Conservation (phyloP, 2,888 invertebrate genomes). For the Phoenoteleia sp. region DNA sequence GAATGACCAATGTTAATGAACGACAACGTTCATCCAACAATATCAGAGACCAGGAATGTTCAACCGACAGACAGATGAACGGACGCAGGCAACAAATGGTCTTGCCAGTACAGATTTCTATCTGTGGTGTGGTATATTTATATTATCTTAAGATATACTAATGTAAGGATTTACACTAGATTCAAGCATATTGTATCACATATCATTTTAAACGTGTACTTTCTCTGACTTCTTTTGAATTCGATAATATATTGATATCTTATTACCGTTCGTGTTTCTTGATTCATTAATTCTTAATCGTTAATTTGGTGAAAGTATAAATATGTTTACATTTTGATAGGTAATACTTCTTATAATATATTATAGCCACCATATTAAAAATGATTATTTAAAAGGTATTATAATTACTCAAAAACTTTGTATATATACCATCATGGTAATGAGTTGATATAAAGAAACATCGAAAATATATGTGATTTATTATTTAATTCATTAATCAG, state of each 20-base stretch:
- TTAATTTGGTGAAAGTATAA: constrained; percentile 3
- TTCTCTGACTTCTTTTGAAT: constrained; percentile 21
- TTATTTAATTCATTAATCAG: too few species aligned
- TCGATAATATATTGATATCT: not conserved
- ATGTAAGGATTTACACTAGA: constrained; percentile 75
- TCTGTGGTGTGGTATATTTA: constrained; percentile 84
- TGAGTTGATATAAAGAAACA: too few species aligned
- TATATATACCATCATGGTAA: too few species aligned
- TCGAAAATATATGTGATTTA: too few species aligned
- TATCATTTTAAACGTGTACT: constrained; percentile 14
- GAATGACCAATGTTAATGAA: constrained; percentile 70
- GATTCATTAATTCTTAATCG: constrained; percentile 6
- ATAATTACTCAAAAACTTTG: too few species aligned
- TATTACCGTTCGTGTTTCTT: constrained; percentile 6
- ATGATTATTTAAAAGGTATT: too few species aligned
- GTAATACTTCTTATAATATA: too few species aligned
- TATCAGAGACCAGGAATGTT: constrained; percentile 68
- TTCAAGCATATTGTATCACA: constrained; percentile 5
- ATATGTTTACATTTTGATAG: too few species aligned
- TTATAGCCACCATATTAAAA: too few species aligned
- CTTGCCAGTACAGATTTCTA: constrained; percentile 83
- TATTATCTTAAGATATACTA: constrained; percentile 82
- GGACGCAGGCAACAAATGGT: constrained; percentile 84
- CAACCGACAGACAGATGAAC: constrained; percentile 77
- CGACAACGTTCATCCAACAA: constrained; percentile 61